Evolutionary conservation across 1,140 invertebrate species (phyloP).

Genomic region (Trinorchestia longiramus): DNA sequence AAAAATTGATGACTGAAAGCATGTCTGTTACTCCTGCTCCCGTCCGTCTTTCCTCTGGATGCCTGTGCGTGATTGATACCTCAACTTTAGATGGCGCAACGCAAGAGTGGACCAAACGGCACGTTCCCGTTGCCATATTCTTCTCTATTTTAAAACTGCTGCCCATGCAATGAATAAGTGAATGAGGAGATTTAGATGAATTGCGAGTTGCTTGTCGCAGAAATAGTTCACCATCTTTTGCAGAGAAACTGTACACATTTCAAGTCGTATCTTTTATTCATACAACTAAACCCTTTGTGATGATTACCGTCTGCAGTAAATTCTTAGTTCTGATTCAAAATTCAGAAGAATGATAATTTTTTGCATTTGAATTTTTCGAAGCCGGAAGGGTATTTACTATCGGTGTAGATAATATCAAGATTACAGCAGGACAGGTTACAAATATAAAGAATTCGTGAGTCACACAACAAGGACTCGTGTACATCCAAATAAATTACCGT

Average conservation of each 20-base stretch:
- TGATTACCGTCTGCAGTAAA: not conserved
- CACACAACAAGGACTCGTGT: not conserved
- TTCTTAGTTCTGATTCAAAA: not conserved
- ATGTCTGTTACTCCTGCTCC: too few species aligned
- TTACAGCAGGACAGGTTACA: not conserved
- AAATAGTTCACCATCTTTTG: not conserved
- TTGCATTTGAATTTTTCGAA: not conserved
- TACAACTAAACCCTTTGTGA: not conserved
- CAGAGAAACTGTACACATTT: not conserved
- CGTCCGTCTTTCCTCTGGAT: too few species aligned
- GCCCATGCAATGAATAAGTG: not conserved
- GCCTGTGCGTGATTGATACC: too few species aligned
- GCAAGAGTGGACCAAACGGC: too few species aligned
- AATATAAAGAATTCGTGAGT: not conserved
- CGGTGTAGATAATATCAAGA: not conserved
- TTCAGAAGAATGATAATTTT: not conserved
- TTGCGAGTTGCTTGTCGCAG: not conserved
- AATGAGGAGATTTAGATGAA: not conserved
- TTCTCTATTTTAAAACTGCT: too few species aligned
- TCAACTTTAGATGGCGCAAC: too few species aligned
- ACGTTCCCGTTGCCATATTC: too few species aligned
- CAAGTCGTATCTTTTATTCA: not conserved
- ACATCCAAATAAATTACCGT: not conserved
- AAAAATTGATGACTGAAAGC: too few species aligned
- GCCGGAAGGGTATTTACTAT: not conserved